phyloP scores from a whole-genome alignment of 2,113 vertebrate species.

The Rhodinocichla rosea region DNA sequence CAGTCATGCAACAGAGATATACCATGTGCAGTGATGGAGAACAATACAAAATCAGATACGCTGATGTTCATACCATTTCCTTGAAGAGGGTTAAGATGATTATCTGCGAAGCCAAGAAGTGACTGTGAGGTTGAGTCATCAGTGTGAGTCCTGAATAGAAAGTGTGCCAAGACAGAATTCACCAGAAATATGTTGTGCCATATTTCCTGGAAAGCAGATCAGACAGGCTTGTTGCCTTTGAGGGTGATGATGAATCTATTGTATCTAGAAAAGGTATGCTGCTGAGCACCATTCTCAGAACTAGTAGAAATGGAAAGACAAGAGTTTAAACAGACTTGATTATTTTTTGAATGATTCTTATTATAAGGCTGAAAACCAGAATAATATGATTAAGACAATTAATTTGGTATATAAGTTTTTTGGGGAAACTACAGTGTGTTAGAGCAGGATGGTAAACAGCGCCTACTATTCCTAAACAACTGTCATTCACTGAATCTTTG shows the following conservation, averaged over 20 bases:
- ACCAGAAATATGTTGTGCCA: neutral
- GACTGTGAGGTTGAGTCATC: conserved; percentile 11
- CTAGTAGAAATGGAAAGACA: neutral
- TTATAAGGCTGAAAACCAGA: neutral
- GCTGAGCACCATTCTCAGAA: neutral
- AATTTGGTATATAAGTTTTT: neutral
- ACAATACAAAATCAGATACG: neutral
- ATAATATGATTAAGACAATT: neutral
- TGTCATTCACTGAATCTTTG: neutral
- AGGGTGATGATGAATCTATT: neutral
- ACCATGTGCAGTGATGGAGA: neutral
- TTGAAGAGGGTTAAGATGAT: conserved; percentile 2
- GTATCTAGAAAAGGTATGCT: neutral
- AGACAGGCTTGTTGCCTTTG: neutral
- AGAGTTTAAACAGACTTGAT: neutral
- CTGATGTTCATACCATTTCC: neutral
- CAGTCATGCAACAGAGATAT: neutral
- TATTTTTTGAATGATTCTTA: neutral
- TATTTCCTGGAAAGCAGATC: neutral
- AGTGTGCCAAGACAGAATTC: neutral
- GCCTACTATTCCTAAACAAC: neutral
- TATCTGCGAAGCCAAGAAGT: neutral
- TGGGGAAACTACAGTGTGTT: neutral
- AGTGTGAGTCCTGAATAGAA: neutral
- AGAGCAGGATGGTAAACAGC: neutral